These are phyloP conservation scores for Smithornis capensis DNA, from an alignment of 2,113 vertebrate genomes.

Conservation along the genomic window DNA sequence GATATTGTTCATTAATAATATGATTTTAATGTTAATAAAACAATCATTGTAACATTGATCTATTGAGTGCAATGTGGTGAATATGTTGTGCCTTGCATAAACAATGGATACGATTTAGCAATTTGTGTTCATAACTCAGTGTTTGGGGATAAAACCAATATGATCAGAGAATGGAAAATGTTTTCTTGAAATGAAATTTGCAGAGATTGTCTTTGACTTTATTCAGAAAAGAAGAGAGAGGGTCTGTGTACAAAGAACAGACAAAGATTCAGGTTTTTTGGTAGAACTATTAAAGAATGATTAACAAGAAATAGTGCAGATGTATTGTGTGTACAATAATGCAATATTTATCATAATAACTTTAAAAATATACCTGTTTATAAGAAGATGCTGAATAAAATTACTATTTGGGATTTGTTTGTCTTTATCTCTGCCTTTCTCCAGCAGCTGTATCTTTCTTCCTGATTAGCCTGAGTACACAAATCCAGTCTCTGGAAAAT, in stretches of 20 bases:
- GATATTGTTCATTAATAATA: constrained; percentile 20
- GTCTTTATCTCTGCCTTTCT: neutral
- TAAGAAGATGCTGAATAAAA: neutral
- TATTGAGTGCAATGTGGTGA: neutral
- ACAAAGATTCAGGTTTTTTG: neutral
- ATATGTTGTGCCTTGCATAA: neutral
- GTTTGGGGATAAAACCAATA: neutral
- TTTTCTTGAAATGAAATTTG: neutral
- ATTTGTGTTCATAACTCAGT: neutral
- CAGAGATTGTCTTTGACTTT: neutral
- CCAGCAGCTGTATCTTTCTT: neutral
- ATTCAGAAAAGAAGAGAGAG: neutral
- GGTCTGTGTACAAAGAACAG: neutral
- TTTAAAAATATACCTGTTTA: neutral
- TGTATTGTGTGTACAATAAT: neutral
- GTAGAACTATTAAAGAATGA: neutral
- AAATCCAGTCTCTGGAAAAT: neutral
- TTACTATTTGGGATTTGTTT: neutral
- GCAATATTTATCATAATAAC: neutral
- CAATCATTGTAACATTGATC: neutral
- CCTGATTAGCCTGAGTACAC: neutral
- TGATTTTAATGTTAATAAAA: constrained; percentile 1
- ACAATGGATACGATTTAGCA: neutral
- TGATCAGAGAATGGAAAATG: neutral
- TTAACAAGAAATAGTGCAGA: neutral